Conservation (phyloP, 2,797 vertebrate genomes). For the Anisognathus igniventris region DNA sequence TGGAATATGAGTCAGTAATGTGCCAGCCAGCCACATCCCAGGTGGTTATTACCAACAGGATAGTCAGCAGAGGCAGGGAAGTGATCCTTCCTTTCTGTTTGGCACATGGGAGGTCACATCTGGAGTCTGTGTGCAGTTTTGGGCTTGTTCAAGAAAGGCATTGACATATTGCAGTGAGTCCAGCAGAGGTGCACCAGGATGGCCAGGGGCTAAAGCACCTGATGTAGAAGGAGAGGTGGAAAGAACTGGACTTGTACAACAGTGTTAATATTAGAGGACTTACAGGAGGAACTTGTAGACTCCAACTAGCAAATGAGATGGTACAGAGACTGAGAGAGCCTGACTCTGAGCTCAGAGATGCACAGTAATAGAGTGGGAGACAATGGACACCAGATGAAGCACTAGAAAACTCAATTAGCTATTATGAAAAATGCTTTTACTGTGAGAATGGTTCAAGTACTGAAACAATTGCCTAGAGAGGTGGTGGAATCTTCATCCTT, state of each 20-base stretch:
- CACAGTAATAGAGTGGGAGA: neutral
- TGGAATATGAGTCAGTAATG: neutral
- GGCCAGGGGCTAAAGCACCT: neutral
- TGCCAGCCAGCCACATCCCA: neutral
- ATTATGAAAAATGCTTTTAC: neutral
- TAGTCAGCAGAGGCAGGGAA: neutral
- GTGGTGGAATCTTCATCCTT: neutral
- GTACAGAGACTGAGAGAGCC: neutral
- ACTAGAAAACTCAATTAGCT: neutral
- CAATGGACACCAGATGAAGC: neutral
- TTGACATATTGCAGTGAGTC: neutral
- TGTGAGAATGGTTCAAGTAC: neutral
- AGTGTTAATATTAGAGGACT: neutral
- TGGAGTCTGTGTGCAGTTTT: neutral
- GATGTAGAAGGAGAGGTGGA: neutral
- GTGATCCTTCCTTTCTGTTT: neutral
- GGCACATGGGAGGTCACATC: neutral
- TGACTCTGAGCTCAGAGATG: neutral
- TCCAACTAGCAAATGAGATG: neutral
- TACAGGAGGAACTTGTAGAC: neutral
- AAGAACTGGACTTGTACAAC: neutral
- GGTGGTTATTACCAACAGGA: neutral
- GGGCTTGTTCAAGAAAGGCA: neutral
- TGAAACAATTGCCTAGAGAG: neutral
- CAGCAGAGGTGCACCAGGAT: neutral